phyloP scores from a whole-genome alignment of 2,797 vertebrate genomes.

The Sphenopsis melanotis region DNA sequence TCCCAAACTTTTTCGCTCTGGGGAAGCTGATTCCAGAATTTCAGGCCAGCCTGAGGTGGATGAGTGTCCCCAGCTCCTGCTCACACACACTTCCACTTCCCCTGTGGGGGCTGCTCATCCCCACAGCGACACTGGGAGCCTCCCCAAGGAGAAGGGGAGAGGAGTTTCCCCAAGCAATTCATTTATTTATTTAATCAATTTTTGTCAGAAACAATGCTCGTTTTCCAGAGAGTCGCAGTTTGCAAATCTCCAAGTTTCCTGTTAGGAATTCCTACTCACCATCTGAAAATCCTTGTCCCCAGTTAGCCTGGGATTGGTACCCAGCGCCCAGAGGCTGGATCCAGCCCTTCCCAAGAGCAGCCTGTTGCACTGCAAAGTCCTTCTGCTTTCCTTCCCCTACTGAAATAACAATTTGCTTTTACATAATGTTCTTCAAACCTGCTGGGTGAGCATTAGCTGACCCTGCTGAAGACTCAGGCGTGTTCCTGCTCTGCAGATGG shows the following conservation, averaged over 20 bases:
- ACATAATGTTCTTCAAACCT: not conserved
- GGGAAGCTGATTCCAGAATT: not conserved
- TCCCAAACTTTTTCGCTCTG: not conserved
- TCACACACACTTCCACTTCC: not conserved
- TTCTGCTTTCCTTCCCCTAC: not conserved
- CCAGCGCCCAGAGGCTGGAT: not conserved
- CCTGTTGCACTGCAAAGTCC: not conserved
- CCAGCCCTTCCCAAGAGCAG: not conserved
- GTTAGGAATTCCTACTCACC: not conserved
- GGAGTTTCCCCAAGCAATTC: not conserved
- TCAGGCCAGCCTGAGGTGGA: not conserved
- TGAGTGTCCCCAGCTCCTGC: not conserved
- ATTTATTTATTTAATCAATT: not conserved
- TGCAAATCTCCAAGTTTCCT: not conserved
- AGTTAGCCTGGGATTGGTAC: not conserved
- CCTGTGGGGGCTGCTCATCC: not conserved
- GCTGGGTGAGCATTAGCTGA: not conserved
- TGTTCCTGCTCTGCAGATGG: not conserved
- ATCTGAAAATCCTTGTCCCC: not conserved
- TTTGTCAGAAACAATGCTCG: not conserved
- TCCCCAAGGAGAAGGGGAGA: not conserved
- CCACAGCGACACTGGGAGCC: fast-evolving
- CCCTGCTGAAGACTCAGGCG: not conserved
- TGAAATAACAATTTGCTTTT: not conserved
- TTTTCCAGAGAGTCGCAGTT: not conserved